Base-by-base conservation (phyloP, 2,888 invertebrate genomes). In the Beris morrisii region DNA sequence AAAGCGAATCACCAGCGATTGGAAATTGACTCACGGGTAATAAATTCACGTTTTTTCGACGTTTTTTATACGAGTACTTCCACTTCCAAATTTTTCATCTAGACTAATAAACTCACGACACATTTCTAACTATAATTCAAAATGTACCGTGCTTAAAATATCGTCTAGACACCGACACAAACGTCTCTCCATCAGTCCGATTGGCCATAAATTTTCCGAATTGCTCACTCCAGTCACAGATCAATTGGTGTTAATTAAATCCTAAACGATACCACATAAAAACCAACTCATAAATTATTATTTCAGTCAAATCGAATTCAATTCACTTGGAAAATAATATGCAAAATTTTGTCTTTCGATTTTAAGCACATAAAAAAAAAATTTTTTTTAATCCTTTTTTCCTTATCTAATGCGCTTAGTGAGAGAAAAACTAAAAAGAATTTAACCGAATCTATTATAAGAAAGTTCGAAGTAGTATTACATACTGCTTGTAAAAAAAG, bases 171-270 rank as follows among this genome's bases (percentile, higher is more conserved):
- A 22, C 22, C 22, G 22, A 3, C 22, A 22, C 22, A 22, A 22
- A 22, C 22, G 3, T 22, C 22, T 22, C 22, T 3, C 22, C 22
- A 22, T 22, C 22, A 22, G 22, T 22, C 22, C 22, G 22, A 22
- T 22, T 22, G 45, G 53, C 43, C 65, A 69, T 69, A 69, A 67
- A 69, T 69, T 67, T 65, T 12, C 46, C 55, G 67, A 65, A 63
- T 65, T 54, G 56, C 55, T 67, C 67, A 55, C 67, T 65, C 65
- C 32, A 69, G 69, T 69, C 76, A 77, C 79, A 79, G 79, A 78
- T 80, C 80, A 79, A 80, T 79, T 79, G 79, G 78, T 78, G 80
- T 79, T 79, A 79, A 79, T 79, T 79, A 80, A 79, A 79, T 79
- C 79, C 78, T 65, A 68, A 65, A 63, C 70, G 70, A 69, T 64